Conservation (phyloP, 2,113 vertebrate species). For the Amphiprion ocellaris region DNA sequence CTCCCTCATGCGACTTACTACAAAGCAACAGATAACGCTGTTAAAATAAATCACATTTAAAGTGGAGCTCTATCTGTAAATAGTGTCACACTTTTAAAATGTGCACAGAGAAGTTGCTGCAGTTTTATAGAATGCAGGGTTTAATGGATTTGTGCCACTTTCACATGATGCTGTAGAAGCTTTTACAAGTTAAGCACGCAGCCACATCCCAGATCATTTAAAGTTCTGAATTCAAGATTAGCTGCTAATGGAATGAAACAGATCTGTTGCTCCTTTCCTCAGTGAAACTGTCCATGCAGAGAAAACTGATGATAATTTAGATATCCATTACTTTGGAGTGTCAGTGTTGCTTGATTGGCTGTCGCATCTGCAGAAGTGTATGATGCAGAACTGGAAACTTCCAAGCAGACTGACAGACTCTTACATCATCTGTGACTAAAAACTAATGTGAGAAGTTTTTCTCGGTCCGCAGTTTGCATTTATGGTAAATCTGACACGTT, state of each 20-base stretch:
- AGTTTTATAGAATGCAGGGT: not conserved
- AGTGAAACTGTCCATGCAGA: constrained; percentile 26
- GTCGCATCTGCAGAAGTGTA: constrained; percentile 10
- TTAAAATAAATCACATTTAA: not conserved
- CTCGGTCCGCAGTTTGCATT: constrained; percentile 23
- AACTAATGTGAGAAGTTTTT: constrained; percentile 7
- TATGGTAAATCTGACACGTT: constrained; percentile 27
- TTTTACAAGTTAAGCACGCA: not conserved
- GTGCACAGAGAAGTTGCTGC: not conserved
- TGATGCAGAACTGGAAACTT: constrained; percentile 12
- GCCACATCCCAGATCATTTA: constrained; percentile 13
- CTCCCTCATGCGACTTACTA: not conserved
- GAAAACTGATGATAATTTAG: constrained; percentile 39
- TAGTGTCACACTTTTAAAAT: not conserved
- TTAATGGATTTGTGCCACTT: constrained; percentile 10
- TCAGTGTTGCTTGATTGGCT: constrained; percentile 39
- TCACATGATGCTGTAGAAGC: not conserved
- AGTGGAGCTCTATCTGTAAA: not conserved
- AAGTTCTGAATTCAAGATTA: constrained; percentile 19
- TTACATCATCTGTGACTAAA: not conserved
- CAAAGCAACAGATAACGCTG: not conserved
- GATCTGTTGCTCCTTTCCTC: not conserved
- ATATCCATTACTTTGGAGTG: constrained; percentile 30
- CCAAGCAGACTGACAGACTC: constrained; percentile 21
- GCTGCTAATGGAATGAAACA: not conserved